phyloP scores from a whole-genome alignment of 2,888 invertebrate genomes.

The Callimorpha dominula region DNA sequence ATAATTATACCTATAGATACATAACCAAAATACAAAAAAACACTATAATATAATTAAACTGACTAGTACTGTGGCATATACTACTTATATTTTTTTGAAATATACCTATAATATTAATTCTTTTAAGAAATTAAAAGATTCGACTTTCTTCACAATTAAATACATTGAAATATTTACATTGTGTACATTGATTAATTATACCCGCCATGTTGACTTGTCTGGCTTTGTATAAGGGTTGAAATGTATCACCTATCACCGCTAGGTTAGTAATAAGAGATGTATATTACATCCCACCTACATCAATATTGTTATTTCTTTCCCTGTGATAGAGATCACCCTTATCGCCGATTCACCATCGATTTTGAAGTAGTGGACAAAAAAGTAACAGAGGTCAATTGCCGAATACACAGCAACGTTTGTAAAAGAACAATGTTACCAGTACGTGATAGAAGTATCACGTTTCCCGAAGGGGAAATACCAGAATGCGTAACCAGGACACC shows the following conservation, averaged over 20 bases:
- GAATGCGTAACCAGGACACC: not conserved
- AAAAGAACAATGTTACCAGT: not conserved
- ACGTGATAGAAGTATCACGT: not conserved
- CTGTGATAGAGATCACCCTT: slow-evolving; percentile 5
- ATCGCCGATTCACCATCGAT: not conserved
- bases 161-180: not conserved
- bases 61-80: no score
- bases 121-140: not conserved
- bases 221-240: not conserved
- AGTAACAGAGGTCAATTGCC: not conserved
- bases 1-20: no score
- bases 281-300: not conserved
- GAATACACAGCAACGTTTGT: not conserved
- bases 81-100: no score
- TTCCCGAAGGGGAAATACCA: not conserved
- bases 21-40: no score
- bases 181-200: not conserved
- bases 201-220: not conserved
- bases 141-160: not conserved
- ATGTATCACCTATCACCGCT: not conserved
- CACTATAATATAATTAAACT: no score
- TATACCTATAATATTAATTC: no score
- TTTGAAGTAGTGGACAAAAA: not conserved
- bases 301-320: slow-evolving; percentile 4
- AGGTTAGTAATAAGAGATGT: slow-evolving; percentile 1